These are phyloP conservation scores for Rattus rattus DNA, from an alignment of 2,113 vertebrate genomes.

Conservation along the genomic window DNA sequence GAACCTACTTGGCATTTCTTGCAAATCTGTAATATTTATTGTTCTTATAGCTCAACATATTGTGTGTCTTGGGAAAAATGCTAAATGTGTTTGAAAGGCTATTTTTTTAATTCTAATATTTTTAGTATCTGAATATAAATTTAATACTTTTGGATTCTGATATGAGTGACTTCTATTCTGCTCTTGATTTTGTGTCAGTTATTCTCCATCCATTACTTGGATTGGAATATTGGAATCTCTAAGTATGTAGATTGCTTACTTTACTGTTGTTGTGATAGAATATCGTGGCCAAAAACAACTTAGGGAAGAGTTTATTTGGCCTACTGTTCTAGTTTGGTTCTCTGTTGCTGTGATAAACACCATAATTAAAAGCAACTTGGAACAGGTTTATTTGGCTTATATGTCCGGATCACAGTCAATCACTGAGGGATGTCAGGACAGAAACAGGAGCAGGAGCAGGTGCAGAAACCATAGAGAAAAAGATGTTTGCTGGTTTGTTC, in stretches of 20 bases:
- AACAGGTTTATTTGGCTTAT: too few relatives aligned
- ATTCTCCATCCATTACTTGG: background rate
- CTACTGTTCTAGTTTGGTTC: too few relatives aligned
- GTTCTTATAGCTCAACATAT: background rate
- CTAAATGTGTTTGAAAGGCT: background rate
- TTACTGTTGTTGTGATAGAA: background rate
- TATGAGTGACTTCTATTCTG: background rate
- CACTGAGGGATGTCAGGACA: too few relatives aligned
- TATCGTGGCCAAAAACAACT: too few relatives aligned
- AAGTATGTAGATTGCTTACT: background rate
- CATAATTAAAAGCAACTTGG: too few relatives aligned
- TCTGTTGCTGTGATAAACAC: too few relatives aligned
- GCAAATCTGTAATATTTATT: background rate
- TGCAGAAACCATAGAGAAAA: too few relatives aligned
- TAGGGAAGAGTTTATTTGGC: too few relatives aligned
- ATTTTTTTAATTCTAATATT: background rate
- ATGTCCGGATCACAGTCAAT: too few relatives aligned
- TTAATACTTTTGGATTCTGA: background rate
- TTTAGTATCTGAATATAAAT: background rate
- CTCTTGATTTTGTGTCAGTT: background rate
- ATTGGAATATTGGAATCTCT: too few relatives aligned
- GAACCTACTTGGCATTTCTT: background rate
- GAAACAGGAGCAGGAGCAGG: too few relatives aligned
- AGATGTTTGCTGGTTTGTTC: too few relatives aligned
- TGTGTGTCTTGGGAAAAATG: background rate